A percentile compares a stretch with the other conserved stretches of the same genome.
Conservation (phyloP, 2,888 invertebrate species). For the Anoplius nigerrimus region DNA sequence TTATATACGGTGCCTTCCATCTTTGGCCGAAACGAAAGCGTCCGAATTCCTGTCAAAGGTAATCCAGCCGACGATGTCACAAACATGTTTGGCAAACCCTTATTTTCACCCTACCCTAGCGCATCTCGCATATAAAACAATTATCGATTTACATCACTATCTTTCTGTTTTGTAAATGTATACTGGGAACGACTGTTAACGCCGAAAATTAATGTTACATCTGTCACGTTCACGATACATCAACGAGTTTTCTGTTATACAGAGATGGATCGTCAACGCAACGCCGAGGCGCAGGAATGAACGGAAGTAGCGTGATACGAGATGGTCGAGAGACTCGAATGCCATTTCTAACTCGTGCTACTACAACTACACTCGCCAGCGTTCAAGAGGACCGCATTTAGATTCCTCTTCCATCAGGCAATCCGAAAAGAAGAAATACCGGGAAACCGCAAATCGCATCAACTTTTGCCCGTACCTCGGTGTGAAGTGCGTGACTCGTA, state of each 20-base stretch:
- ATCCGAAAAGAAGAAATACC: no score
- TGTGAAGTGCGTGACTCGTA: no score
- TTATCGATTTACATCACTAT: no score
- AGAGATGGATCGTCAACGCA: slow-evolving; percentile 63
- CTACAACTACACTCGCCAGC: background rate
- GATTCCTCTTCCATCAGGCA: no score
- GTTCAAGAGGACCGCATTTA: background rate
- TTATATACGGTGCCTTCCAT: slow-evolving; percentile 93
- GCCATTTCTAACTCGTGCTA: slow-evolving; percentile 27
- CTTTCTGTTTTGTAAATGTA: no score
- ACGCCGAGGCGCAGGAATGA: slow-evolving; percentile 61
- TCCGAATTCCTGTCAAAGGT: slow-evolving; percentile 63
- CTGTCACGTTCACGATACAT: background rate
- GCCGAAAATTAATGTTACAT: no score
- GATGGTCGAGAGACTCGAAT: slow-evolving; percentile 27
- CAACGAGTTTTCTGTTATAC: slow-evolving; percentile 29
- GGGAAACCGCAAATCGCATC: no score
- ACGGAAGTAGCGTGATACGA: slow-evolving; percentile 19
- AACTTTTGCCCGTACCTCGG: no score
- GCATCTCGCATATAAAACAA: no score
- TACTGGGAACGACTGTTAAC: background rate
- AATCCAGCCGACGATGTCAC: slow-evolving; percentile 3
- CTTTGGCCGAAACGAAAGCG: slow-evolving; percentile 80
- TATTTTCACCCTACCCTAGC: background rate
- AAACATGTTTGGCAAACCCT: background rate